A percentile compares a stretch with the other conserved stretches of the same genome.
phyloP scores from a whole-genome alignment of 1,140 invertebrate species.

The Chironomus striatipennis region DNA sequence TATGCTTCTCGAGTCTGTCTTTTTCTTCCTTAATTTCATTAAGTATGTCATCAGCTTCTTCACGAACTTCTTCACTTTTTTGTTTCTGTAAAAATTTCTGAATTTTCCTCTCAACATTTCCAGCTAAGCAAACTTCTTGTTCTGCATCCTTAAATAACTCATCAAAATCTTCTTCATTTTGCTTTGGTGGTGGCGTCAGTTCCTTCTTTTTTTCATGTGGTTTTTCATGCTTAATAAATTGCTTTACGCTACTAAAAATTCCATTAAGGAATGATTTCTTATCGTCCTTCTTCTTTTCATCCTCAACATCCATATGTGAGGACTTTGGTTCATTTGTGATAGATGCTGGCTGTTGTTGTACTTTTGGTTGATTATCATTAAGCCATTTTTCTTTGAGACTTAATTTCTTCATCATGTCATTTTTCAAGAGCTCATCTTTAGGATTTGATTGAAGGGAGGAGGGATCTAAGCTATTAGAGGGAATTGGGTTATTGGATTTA shows the following conservation, averaged over 20 bases:
- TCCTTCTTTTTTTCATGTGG: not conserved
- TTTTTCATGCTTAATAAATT: constrained; percentile 6
- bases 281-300: constrained; percentile 8
- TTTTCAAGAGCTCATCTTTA: constrained; percentile 39
- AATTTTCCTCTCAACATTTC: constrained; percentile 12
- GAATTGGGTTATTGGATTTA: not conserved
- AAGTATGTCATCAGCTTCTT: constrained; percentile 26
- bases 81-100: constrained; percentile 16
- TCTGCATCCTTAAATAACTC: constrained; percentile 19
- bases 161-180: not conserved
- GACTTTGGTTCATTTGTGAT: not conserved
- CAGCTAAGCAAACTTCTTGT: not conserved
- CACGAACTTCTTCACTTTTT: constrained; percentile 4
- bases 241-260: not conserved
- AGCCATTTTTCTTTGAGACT: constrained; percentile 39
- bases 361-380: constrained; percentile 30
- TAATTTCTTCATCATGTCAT: constrained; percentile 38
- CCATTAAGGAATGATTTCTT: constrained; percentile 16
- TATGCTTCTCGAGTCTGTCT: constrained; percentile 30
- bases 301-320: not conserved
- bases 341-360: too few relatives aligned
- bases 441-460: not conserved
- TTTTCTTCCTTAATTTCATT: constrained; percentile 29
- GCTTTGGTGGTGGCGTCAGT: not conserved
- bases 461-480: too few relatives aligned